Conservation (phyloP, 2,113 vertebrate species). For the Myiopsitta monachus region DNA sequence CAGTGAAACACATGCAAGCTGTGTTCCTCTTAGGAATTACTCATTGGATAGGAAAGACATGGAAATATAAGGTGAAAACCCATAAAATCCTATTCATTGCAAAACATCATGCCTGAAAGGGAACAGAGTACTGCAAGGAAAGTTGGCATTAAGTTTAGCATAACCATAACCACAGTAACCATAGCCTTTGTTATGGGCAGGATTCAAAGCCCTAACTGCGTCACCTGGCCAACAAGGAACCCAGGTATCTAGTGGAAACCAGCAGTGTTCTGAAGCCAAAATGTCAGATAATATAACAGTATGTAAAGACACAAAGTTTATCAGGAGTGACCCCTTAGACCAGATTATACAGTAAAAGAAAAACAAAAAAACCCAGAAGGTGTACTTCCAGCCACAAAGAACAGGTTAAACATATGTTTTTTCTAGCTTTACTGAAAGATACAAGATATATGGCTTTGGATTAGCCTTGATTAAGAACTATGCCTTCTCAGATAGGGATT, state of each 20-base stretch:
- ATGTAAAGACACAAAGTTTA: neutral
- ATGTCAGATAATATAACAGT: neutral
- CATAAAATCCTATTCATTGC: neutral
- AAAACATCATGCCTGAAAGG: neutral
- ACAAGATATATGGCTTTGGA: neutral
- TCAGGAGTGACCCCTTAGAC: neutral
- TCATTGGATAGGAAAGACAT: neutral
- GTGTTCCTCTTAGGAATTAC: neutral
- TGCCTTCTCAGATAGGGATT: neutral
- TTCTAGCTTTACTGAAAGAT: neutral
- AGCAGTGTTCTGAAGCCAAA: neutral
- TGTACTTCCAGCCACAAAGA: neutral
- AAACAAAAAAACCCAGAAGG: neutral
- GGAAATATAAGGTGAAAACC: neutral
- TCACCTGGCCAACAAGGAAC: neutral
- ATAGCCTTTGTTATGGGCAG: neutral
- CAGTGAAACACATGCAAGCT: neutral
- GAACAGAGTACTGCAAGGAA: neutral
- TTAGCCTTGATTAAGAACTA: neutral
- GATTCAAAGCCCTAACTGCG: neutral
- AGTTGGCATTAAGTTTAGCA: no score
- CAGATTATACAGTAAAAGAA: neutral
- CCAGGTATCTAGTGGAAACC: neutral
- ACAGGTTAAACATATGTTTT: neutral
- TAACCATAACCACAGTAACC: neutral